Base-by-base conservation (phyloP, 2,113 vertebrate species). In the Motacilla alba region DNA sequence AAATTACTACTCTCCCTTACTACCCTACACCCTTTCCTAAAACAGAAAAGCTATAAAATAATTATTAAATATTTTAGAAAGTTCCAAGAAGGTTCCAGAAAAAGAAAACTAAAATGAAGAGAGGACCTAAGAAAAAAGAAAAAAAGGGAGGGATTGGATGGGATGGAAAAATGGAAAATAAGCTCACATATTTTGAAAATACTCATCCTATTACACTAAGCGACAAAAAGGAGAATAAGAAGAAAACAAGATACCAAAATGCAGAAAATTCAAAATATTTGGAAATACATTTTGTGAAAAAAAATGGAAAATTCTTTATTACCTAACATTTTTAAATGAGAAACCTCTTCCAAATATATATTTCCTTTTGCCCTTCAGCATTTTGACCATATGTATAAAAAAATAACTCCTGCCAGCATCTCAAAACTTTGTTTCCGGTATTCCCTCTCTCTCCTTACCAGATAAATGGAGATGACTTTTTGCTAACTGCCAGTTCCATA, bases 181-280 rank as follows among this genome's bases (percentile, higher is more conserved):
- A 59, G 1, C 17, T 75, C 11, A 37, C 18, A 31, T 41, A 26
- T 93, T 74, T 56, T 72, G 31, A 23, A 15, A 78, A 33, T 39
- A 68, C 4, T 74, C 0, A 0, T 4, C 14, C 58, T 67, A 30
- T 50, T 68, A 46, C 3, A 17, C 13, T 52, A 63, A 14, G 18
- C 9, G 6, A 39, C 11, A 49, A 55, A 63, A 93, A 64, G 17
- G 7, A 72, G 50, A 87, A 63, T 52, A 59, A 0, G 0, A 81
- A 84, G 39, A 22, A 93, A 83, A 44, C 3, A 52, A 70, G 13
- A 56, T 20, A 41, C 6, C 12, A 83, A 88, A 93, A 83, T 43
- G 5, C 15, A 87, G 41, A 88, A 77, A 86, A 86, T 8, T n/a
- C 4, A 43, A 83, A 62, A 10, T 13, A 76, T 43, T 60, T 85